Percentiles rank a stretch among this genome's conserved stretches.
These are phyloP conservation scores for Vulpes vulpes DNA, from an alignment of 2,113 vertebrate species.

Conservation along the genomic window DNA sequence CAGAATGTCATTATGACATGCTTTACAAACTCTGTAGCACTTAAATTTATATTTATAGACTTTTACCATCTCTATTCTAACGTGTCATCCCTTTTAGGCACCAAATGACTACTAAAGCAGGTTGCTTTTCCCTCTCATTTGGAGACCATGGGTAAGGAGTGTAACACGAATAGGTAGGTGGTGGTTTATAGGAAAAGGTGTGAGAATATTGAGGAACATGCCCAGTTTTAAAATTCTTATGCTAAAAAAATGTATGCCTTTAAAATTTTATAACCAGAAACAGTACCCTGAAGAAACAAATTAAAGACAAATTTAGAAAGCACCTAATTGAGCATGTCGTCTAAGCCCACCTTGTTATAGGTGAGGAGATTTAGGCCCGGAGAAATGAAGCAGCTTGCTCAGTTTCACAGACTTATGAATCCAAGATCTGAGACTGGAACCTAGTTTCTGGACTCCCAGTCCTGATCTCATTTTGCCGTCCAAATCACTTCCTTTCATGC, in stretches of 20 bases:
- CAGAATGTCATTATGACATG: background rate
- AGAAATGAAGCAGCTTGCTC: background rate
- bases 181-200: background rate
- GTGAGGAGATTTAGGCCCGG: background rate
- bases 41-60: background rate
- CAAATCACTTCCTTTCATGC: background rate
- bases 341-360: background rate
- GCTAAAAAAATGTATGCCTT: background rate
- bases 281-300: background rate
- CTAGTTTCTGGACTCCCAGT: background rate
- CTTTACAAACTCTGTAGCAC: background rate
- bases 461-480: background rate
- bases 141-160: background rate
- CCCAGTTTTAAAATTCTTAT: background rate
- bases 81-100: background rate
- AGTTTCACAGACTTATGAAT: background rate
- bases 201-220: background rate
- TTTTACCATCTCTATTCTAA: background rate
- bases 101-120: background rate
- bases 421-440: background rate
- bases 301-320: background rate
- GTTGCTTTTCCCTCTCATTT: background rate
- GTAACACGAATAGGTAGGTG: background rate
- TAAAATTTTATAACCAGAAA: background rate
- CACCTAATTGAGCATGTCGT: background rate